Conservation (phyloP, 35 echinoderm and acorn worm species). For the Heliocidaris tuberculata region DNA sequence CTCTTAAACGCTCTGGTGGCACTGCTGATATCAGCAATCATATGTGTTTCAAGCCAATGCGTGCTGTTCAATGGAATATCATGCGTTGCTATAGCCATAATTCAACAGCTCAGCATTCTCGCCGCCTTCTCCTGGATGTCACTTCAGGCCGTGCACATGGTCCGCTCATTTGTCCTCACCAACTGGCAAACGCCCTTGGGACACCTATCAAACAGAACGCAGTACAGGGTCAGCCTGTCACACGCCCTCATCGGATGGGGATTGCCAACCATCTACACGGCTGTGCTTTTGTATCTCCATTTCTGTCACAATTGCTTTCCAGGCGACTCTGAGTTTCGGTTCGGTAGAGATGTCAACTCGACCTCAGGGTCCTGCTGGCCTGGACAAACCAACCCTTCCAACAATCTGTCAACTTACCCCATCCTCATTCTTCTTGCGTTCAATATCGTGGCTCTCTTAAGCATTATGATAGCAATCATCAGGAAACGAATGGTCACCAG, state of each 20-base stretch:
- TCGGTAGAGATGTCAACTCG: background rate
- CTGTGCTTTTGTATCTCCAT: background rate
- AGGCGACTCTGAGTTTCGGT: background rate
- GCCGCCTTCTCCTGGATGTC: slow-evolving; percentile 22
- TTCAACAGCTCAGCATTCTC: background rate
- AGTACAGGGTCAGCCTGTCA: background rate
- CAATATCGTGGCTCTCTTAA: background rate
- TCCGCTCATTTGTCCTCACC: slow-evolving; percentile 15
- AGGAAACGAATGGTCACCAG: background rate
- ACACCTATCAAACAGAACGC: background rate
- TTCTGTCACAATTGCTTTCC: background rate
- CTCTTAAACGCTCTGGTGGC: background rate
- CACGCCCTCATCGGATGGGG: slow-evolving; percentile 33
- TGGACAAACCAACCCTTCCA: background rate
- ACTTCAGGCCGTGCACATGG: background rate
- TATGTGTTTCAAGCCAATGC: too few species aligned
- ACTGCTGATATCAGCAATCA: background rate
- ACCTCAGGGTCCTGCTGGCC: background rate
- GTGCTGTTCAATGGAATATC: background rate
- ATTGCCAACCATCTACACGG: background rate
- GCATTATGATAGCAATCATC: background rate
- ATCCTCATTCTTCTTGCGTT: background rate
- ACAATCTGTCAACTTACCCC: background rate
- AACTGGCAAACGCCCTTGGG: background rate
- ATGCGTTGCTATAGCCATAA: background rate